Conservation (phyloP, 1,140 invertebrate species). For the Mactra quadrangularis region DNA sequence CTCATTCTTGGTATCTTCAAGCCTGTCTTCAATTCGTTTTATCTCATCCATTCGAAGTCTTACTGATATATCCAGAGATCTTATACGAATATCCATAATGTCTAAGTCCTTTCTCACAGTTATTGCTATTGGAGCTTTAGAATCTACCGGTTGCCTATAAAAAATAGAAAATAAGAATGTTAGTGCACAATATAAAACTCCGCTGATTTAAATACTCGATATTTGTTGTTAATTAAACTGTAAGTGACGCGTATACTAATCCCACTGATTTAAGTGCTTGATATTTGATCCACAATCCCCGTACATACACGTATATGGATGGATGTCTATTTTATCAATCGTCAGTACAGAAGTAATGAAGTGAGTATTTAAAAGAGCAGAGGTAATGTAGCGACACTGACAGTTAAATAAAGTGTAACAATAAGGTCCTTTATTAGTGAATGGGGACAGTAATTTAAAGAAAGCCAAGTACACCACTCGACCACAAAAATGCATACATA, state of each 20-base stretch:
- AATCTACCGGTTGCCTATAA: slow-evolving; percentile 28
- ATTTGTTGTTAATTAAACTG: too few relatives aligned
- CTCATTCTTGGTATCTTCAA: slow-evolving; percentile 36
- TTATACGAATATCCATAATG: slow-evolving; percentile 55
- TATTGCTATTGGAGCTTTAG: slow-evolving; percentile 18
- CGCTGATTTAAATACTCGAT: too few relatives aligned
- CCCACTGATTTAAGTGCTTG: too few relatives aligned
- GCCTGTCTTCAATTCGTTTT: slow-evolving; percentile 48
- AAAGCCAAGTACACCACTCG: too few relatives aligned
- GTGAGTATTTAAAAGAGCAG: too few relatives aligned
- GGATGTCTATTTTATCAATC: not conserved
- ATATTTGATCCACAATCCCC: not conserved
- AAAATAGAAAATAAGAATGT: not conserved
- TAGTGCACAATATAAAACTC: not conserved
- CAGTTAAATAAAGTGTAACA: too few relatives aligned
- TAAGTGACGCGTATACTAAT: too few relatives aligned
- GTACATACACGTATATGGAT: not conserved
- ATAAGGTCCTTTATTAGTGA: too few relatives aligned
- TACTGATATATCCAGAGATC: slow-evolving; percentile 43
- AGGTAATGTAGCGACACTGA: too few relatives aligned
- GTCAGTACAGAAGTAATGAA: too few relatives aligned
- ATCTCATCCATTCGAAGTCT: slow-evolving; percentile 52
- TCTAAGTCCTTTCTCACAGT: slow-evolving; percentile 51
- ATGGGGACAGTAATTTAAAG: too few relatives aligned
- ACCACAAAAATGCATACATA: too few relatives aligned